phyloP scores from a whole-genome alignment of 2,797 vertebrate species.

The Chromobotia macracanthus region DNA sequence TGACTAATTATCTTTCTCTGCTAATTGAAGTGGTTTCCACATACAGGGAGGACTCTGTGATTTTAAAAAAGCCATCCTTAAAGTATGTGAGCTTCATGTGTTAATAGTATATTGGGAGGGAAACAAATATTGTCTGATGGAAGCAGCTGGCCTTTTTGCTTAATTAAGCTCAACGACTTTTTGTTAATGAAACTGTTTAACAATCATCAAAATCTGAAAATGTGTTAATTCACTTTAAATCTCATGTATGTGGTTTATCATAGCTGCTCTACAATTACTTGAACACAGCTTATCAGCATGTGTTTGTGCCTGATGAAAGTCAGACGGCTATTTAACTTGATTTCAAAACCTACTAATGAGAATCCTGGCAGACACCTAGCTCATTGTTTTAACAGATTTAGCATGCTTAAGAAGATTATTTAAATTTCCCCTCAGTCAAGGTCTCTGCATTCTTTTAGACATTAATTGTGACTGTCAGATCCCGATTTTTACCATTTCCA shows the following conservation, averaged over 20 bases:
- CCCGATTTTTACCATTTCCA: slow-evolving; percentile 78
- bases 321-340: slow-evolving; percentile 44
- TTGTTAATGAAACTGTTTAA: neutral
- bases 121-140: neutral
- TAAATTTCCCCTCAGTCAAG: slow-evolving; percentile 62
- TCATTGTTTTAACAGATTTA: slow-evolving; percentile 72
- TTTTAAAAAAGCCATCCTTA: neutral
- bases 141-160: neutral
- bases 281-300: neutral
- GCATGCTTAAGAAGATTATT: slow-evolving; percentile 71
- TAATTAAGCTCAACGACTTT: neutral
- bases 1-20: slow-evolving; percentile 63
- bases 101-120: no score
- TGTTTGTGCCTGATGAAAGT: neutral
- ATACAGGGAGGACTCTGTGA: slow-evolving; percentile 63
- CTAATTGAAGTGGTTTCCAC: neutral
- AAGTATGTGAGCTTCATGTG: no score
- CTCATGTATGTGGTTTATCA: neutral
- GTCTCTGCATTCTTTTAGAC: slow-evolving; percentile 65
- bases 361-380: slow-evolving; percentile 60
- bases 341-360: slow-evolving; percentile 59
- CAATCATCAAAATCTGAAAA: neutral
- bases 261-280: slow-evolving; percentile 4
- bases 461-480: slow-evolving; percentile 74
- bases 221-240: neutral